Evolutionary conservation across 2,113 vertebrate genomes (phyloP).

Genomic region (Illadopsis cleaveri): DNA sequence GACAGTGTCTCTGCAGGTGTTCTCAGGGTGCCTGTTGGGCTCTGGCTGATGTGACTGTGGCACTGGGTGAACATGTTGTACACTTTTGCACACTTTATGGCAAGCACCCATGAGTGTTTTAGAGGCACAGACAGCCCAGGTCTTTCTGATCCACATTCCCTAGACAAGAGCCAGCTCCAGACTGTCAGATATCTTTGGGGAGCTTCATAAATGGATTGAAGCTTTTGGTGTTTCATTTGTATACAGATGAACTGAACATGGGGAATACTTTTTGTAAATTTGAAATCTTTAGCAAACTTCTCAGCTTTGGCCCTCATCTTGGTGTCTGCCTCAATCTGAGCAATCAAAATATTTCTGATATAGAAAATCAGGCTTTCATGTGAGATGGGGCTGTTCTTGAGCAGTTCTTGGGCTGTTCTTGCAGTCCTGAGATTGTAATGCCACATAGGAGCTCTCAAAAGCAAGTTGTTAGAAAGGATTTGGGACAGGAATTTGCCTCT

Average conservation of each 20-base stretch:
- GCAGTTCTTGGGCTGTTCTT: too few relatives aligned
- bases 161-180: not conserved
- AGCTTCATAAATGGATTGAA: not conserved
- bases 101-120: not conserved
- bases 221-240: not conserved
- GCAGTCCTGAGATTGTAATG: not conserved
- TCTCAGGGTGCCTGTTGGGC: not conserved
- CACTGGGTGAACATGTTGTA: accelerated
- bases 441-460: not conserved
- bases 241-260: not conserved
- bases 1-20: not conserved
- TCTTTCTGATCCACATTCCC: not conserved
- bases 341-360: not conserved
- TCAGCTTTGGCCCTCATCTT: not conserved
- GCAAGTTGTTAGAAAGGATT: not conserved
- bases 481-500: not conserved
- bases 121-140: not conserved
- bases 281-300: not conserved
- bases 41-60: not conserved
- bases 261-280: not conserved
- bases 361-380: not conserved
- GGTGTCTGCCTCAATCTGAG: not conserved
- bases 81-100: not conserved
- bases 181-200: not conserved
- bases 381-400: not conserved